These are phyloP conservation scores for Hedychridium roseum DNA, from an alignment of 2,888 invertebrate species.

Conservation along the genomic window DNA sequence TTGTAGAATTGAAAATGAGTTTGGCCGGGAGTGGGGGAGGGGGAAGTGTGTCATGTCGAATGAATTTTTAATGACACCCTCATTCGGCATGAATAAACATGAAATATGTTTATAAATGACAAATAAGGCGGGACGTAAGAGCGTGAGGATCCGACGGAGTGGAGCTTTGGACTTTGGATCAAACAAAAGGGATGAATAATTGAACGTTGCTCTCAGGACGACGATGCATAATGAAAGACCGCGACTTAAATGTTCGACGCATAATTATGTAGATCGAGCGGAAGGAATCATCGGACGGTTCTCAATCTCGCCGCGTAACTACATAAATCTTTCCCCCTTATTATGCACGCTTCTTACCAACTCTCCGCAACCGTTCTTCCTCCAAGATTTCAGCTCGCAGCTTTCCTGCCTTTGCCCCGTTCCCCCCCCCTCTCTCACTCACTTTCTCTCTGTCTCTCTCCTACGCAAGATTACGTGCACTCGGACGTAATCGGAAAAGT, in stretches of 20 bases:
- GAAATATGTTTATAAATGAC: too few relatives aligned
- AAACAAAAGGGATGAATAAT: constrained; percentile 2
- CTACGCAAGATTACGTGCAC: constrained; percentile 36
- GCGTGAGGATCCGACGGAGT: too few relatives aligned
- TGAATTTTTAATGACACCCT: too few relatives aligned
- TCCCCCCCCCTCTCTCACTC: constrained; percentile 18
- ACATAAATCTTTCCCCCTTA: constrained; percentile 23
- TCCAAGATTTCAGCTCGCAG: too few relatives aligned
- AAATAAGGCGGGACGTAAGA: too few relatives aligned
- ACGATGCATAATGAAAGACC: background rate
- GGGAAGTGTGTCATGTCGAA: too few relatives aligned
- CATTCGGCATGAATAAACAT: too few relatives aligned
- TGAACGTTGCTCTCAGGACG: too few relatives aligned
- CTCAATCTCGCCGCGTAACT: background rate
- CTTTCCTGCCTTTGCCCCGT: constrained; percentile 22
- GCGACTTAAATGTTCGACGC: constrained; percentile 2
- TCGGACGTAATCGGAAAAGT: constrained; percentile 44
- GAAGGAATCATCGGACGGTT: background rate
- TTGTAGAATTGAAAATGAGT: too few relatives aligned
- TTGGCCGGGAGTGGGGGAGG: too few relatives aligned
- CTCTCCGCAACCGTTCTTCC: constrained; percentile 10
- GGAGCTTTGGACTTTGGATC: too few relatives aligned
- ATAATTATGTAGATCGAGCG: constrained; percentile 1
- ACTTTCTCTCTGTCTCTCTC: constrained; percentile 13
- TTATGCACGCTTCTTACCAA: constrained; percentile 25